Percentiles rank a stretch among this genome's conserved stretches.
Evolutionary conservation across 2,797 vertebrate genomes (phyloP).

Genomic region (Ctenosaura bakeri): DNA sequence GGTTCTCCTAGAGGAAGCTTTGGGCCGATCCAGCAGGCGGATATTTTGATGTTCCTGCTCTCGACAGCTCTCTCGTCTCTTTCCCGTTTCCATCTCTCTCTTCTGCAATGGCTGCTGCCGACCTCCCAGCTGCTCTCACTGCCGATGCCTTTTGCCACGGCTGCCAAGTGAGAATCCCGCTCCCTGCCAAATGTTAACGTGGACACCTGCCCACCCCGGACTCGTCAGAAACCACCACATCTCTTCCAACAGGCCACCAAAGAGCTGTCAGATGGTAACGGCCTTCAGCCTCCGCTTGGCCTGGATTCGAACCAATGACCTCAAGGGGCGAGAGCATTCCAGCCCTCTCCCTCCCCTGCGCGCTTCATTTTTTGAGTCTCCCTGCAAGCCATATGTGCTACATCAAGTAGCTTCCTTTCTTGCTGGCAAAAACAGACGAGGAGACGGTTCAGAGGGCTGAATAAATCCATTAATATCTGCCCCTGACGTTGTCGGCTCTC

Average conservation of each 20-base stretch:
- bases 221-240: constrained; percentile 29
- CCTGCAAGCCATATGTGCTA: constrained; percentile 19
- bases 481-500: constrained; percentile 7
- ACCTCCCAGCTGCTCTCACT: constrained; percentile 22
- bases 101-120: neutral
- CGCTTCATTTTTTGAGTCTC: neutral
- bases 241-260: constrained; percentile 36
- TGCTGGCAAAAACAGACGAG: neutral
- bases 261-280: constrained; percentile 32
- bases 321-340: neutral
- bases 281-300: neutral
- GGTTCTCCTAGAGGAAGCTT: neutral
- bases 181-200: constrained; percentile 15
- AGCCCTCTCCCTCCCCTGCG: neutral
- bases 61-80: neutral
- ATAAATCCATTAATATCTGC: constrained; percentile 26
- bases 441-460: constrained; percentile 21
- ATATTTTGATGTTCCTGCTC: neutral
- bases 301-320: constrained; percentile 33
- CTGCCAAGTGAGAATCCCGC: constrained; percentile 9
- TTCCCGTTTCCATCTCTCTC: neutral
- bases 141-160: neutral
- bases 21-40: neutral
- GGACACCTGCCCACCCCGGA: constrained; percentile 37
- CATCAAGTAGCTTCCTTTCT: constrained; percentile 13